Evolutionary conservation across 2,797 vertebrate species (phyloP), one percentile per base, ranked within the genome.

Genomic region (Otolemur crassicaudatus): DNA sequence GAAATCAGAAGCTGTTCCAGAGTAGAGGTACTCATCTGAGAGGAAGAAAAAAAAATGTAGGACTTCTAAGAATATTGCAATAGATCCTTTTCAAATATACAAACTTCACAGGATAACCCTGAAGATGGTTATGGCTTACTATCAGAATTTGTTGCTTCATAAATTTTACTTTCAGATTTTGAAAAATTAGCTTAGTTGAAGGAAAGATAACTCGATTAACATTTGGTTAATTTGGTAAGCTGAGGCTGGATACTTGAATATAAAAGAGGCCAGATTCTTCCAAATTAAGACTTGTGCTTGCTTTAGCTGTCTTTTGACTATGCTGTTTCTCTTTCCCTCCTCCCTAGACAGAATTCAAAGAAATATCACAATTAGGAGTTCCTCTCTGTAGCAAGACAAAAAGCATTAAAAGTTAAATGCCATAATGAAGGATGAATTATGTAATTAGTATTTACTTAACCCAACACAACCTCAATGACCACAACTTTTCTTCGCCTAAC

Each of bases 1-100:
- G 98, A 99, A 99, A 98, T 99, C 99, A 69, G 99, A 99, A 31
- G 99, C 99, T 20, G 99, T 99, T 97, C 99, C 99, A 83, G 98
- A 99, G 95, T 99, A 99, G 94, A 99, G 99, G 98, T 99, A 99
- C 91, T 99, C 99, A 98, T 99, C 99, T 99, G 98, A 25, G 97
- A 98, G 91, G 90, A 96, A 97, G 87, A 96, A 95, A 93, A 94
- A 94, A 84, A 97, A 12, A 98, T 37, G 90, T 0, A 94, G 27
- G 67, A 19, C 8, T 37, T 82, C 80, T 93, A 34, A 81, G 86
- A 67, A 19, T 17, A 72, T 12, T 85, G 72, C n/a, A 46, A 31
- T 4, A 56, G 56, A 75, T 10, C 63, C 22, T 22, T 34, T 82
- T 67, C 85, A 19, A 63, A 58, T 13, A 61, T 2, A 70, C 13